Percentiles rank a stretch among this genome's conserved stretches.
Conservation (phyloP, 2,888 invertebrate genomes). For the Drosophila nr. perissopoda region DNA sequence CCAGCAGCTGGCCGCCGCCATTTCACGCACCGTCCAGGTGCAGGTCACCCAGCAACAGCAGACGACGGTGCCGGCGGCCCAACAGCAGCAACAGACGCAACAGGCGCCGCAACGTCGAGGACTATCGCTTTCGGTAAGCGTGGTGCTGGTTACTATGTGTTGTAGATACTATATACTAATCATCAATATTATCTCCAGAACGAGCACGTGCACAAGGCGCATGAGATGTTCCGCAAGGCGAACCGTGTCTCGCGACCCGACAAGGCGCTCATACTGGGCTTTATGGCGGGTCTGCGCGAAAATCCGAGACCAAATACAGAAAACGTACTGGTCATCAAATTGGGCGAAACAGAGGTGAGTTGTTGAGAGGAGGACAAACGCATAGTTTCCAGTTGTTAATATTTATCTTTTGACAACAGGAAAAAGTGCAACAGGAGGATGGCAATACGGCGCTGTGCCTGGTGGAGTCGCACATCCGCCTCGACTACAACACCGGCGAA, state of each 20-base stretch:
- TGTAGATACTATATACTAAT: neutral
- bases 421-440: slow-evolving; percentile 94
- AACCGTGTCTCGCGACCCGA: slow-evolving; percentile 98
- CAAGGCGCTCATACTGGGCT: slow-evolving; percentile 98
- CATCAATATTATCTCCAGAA: slow-evolving; percentile 86
- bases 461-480: slow-evolving; percentile 97
- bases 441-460: slow-evolving; percentile 88
- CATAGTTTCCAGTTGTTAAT: neutral
- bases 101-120: slow-evolving; percentile 83
- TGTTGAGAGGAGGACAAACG: neutral
- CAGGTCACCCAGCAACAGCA: slow-evolving; percentile 78
- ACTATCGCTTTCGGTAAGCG: slow-evolving; percentile 82
- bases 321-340: slow-evolving; percentile 97
- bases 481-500: slow-evolving; percentile 99
- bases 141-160: too few relatives aligned
- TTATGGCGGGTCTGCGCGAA: slow-evolving; percentile 99
- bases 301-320: slow-evolving; percentile 99
- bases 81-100: slow-evolving; percentile 49
- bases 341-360: slow-evolving; percentile 92
- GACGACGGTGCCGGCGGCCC: slow-evolving; percentile 61
- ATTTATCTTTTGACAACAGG: slow-evolving; percentile 83
- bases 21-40: slow-evolving; percentile 80
- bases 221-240: slow-evolving; percentile 98
- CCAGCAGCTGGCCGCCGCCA: slow-evolving; percentile 56
- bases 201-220: slow-evolving; percentile 98